Evolutionary conservation across 1,140 invertebrate species (phyloP).

Genomic region (Cataglyphis hispanica): DNA sequence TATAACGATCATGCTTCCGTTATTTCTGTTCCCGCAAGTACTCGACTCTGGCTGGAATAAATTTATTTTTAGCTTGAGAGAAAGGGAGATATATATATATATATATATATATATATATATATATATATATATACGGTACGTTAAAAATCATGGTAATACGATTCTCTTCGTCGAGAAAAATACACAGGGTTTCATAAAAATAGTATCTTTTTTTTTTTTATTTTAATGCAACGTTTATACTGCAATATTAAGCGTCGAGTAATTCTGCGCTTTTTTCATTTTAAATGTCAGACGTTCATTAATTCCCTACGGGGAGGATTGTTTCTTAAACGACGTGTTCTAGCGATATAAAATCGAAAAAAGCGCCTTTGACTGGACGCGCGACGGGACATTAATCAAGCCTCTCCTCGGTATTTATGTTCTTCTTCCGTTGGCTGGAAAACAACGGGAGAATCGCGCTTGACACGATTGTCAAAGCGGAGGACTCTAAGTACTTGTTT

Average conservation of each 20-base stretch:
- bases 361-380: conserved; percentile 30
- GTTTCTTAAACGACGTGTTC: conserved; percentile 12
- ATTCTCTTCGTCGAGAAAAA: not conserved
- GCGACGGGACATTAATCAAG: conserved; percentile 44
- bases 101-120: no score
- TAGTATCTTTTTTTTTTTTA: not conserved
- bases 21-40: conserved; percentile 16
- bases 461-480: conserved; percentile 34
- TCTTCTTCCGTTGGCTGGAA: not conserved
- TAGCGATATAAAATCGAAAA: not conserved
- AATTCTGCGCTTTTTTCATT: conserved; percentile 30
- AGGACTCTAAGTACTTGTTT: not conserved
- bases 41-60: conserved; percentile 19
- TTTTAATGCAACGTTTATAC: conserved; percentile 17
- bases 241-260: not conserved
- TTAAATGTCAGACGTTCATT: conserved; percentile 30
- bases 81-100: not conserved
- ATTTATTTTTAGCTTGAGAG: not conserved
- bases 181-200: not conserved
- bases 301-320: not conserved
- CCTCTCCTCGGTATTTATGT: conserved; percentile 22
- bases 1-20: not conserved
- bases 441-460: conserved; percentile 12
- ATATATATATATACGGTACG: not conserved
- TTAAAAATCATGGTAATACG: not conserved